Percentiles rank a stretch among this genome's conserved stretches.
phyloP scores from a whole-genome alignment of 2,113 vertebrate genomes.

The Myrmecobius fasciatus region DNA sequence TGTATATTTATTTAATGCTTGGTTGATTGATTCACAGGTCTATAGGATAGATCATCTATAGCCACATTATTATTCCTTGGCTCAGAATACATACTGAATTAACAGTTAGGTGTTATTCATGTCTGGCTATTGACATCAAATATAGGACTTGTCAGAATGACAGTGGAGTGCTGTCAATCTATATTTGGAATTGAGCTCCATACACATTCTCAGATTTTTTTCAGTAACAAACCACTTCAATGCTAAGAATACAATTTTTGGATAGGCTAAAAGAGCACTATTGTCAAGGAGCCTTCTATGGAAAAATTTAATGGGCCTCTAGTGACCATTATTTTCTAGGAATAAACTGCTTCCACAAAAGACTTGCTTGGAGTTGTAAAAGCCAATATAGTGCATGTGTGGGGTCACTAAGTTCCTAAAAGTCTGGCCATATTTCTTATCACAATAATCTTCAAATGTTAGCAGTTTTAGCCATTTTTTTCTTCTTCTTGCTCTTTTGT shows the following conservation, averaged over 20 bases:
- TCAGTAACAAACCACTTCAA: neutral
- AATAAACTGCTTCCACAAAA: neutral
- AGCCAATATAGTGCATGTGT: neutral
- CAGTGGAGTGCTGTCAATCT: neutral
- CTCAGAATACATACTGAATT: neutral
- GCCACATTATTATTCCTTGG: neutral
- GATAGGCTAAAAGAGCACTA: neutral
- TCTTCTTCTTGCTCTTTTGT: no score
- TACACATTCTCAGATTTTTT: neutral
- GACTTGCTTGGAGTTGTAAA: neutral
- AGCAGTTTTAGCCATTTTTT: neutral
- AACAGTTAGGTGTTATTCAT: neutral
- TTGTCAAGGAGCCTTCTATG: neutral
- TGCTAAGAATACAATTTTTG: neutral
- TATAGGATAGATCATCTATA: neutral
- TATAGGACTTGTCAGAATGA: neutral
- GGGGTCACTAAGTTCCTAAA: neutral
- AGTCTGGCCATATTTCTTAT: neutral
- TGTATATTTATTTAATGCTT: neutral
- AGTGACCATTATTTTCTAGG: neutral
- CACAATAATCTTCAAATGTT: neutral
- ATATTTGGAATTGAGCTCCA: neutral
- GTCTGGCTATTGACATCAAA: neutral
- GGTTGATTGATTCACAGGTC: neutral
- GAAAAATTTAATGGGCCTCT: neutral